Evolutionary conservation across 2,113 vertebrate genomes (phyloP).

Genomic region (Lophotis ruficrista): DNA sequence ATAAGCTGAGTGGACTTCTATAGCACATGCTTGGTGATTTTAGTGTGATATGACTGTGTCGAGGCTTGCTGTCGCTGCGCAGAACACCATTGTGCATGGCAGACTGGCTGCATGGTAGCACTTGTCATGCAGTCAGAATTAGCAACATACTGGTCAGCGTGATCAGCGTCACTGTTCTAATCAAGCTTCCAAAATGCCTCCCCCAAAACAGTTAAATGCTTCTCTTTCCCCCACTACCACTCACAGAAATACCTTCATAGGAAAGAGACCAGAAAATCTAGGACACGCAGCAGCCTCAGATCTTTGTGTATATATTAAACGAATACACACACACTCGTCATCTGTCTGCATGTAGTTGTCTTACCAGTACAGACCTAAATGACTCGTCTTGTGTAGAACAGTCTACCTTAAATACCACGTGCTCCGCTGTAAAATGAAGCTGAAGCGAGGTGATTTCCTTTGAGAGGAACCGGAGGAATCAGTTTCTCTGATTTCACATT

Average conservation of each 20-base stretch:
- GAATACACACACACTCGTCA: not conserved
- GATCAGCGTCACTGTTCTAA: not conserved
- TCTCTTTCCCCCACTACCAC: rapidly evolving
- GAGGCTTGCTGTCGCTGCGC: rapidly evolving
- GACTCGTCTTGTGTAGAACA: not conserved
- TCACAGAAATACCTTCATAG: not conserved
- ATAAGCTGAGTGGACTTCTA: not conserved
- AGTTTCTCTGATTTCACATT: not conserved
- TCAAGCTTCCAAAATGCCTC: not conserved
- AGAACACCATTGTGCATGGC: rapidly evolving
- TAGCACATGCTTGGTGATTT: not conserved
- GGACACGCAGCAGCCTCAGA: not conserved
- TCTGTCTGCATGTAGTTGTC: not conserved
- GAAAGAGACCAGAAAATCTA: not conserved
- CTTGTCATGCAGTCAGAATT: not conserved
- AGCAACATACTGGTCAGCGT: not conserved
- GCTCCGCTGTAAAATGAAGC: not conserved
- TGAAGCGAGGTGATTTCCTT: not conserved
- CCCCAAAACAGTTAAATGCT: not conserved
- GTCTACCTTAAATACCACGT: rapidly evolving
- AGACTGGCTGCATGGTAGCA: rapidly evolving
- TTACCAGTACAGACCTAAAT: not conserved
- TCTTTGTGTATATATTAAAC: rapidly evolving
- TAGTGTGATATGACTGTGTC: rapidly evolving
- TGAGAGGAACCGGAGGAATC: not conserved